phyloP scores from a whole-genome alignment of 2,797 vertebrate species.

The Aplochiton taeniatus region DNA sequence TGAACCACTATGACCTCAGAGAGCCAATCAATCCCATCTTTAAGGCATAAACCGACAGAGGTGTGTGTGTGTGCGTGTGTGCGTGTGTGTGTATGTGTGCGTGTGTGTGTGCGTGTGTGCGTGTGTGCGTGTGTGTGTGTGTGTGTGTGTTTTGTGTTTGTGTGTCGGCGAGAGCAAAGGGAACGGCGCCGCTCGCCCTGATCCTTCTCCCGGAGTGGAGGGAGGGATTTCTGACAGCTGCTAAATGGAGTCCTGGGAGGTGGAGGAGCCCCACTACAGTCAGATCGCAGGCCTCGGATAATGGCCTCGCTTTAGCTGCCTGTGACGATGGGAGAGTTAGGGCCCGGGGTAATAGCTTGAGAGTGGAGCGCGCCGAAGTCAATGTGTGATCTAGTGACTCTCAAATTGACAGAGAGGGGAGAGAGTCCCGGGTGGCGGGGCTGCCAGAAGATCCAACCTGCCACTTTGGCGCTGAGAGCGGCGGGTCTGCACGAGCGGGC shows the following conservation, averaged over 20 bases:
- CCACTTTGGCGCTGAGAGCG: not conserved
- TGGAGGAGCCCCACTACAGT: constrained; percentile 33
- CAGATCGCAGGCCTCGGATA: constrained; percentile 42
- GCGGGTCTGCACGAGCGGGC: not conserved
- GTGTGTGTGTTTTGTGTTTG: constrained; percentile 11
- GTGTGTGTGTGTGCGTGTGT: constrained; percentile 12
- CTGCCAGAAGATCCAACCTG: constrained; percentile 1
- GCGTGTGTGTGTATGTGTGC: not conserved
- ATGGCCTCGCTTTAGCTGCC: constrained; percentile 31
- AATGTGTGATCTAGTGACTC: constrained; percentile 63
- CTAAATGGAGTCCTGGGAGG: constrained; percentile 67
- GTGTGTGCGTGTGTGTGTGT: constrained; percentile 2
- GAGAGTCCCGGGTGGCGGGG: constrained; percentile 21
- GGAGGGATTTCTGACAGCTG: constrained; percentile 72
- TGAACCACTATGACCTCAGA: too few species aligned
- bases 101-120: constrained; percentile 18
- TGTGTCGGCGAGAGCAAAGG: constrained; percentile 15
- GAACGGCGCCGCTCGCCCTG: constrained; percentile 61
- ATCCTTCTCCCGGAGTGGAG: constrained; percentile 63
- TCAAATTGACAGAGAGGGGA: constrained; percentile 1
- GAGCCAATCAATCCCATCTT: not conserved
- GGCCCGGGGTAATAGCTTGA: constrained; percentile 57
- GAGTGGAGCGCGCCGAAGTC: constrained; percentile 48
- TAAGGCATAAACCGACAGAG: not conserved
- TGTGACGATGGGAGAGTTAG: constrained; percentile 32